Base-by-base conservation (phyloP, 1,140 invertebrate species). In the Panulirus ornatus region DNA sequence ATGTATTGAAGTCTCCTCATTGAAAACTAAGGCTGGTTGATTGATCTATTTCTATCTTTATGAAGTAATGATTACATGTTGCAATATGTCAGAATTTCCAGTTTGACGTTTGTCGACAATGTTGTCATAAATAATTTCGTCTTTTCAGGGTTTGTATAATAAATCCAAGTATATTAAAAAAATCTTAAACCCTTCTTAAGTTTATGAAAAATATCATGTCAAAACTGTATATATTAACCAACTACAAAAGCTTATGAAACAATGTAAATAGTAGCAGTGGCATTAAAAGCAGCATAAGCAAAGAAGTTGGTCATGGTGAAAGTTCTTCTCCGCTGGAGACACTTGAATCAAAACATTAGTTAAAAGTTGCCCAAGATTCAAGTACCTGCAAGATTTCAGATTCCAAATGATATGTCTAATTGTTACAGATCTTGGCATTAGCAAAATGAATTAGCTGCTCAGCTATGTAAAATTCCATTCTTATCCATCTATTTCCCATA, bases 351-450 rank as follows among this genome's bases (percentile, higher is more conserved):
- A 66, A 66, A 66, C 58, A 66, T 11, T 66, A 66, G 58, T 66
- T 66, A 30, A 66, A 66, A 66, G n/a, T 66, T 66, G 58, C 58
- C 58, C n/a, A 66, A 66, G n/a, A 30, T 30, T 66, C 58, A 66
- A 27, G 58, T 66, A 66, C 58, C 58, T 66, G 58, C 27, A 66
- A 30, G 16, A 66, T 66, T 66, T 30, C 58, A 66, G 58, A 66
- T 66, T 66, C 58, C 54, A 58, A 58, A 3, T 47, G 44, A 47
- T 6, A 47, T 47, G 44, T 47, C 5, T n/a, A n/a, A n/a, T n/a
- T n/a, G n/a, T n/a, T n/a, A n/a, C n/a, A n/a, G n/a, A n/a, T n/a
- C n/a, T n/a, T n/a, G n/a, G n/a, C n/a, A n/a, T n/a, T n/a, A n/a
- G n/a, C n/a, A n/a, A n/a, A n/a, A n/a, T n/a, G n/a, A n/a, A n/a